phyloP scores from a whole-genome alignment of 2,797 vertebrate species.

The Oreonectes daqikongensis region DNA sequence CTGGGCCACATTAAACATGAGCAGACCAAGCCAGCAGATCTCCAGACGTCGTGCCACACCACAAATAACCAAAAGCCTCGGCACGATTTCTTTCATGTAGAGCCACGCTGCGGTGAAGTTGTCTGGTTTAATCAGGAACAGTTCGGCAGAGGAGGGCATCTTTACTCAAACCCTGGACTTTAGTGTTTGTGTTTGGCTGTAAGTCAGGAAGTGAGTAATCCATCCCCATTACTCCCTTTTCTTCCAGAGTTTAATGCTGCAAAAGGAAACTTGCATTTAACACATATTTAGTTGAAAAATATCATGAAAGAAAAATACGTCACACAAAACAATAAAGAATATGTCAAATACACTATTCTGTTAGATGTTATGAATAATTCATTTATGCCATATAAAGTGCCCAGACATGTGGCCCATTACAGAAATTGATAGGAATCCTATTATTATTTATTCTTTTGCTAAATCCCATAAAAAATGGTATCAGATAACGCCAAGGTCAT shows the following conservation, averaged over 20 bases:
- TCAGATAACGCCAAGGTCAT: too few relatives aligned
- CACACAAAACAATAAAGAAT: too few relatives aligned
- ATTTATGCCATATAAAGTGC: too few relatives aligned
- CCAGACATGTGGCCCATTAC: too few relatives aligned
- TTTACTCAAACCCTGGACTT: constrained; percentile 13
- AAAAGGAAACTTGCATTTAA: neutral
- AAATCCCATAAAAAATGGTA: too few relatives aligned
- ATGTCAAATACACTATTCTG: too few relatives aligned
- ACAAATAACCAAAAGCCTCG: neutral
- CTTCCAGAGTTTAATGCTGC: neutral
- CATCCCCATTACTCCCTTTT: neutral
- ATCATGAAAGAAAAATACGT: too few relatives aligned
- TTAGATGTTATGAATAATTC: too few relatives aligned
- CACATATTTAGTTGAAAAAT: too few relatives aligned
- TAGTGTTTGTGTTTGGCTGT: neutral
- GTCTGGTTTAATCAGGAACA: neutral
- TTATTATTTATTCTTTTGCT: too few relatives aligned
- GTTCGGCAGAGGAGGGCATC: constrained; percentile 24
- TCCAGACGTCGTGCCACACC: neutral
- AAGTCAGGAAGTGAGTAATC: neutral
- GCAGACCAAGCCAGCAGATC: constrained; percentile 12
- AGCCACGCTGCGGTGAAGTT: constrained; percentile 1
- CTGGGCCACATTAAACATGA: neutral
- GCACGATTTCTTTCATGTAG: neutral
- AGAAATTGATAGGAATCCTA: too few relatives aligned